Percentiles rank a stretch among this genome's conserved stretches.
These are phyloP conservation scores for Rachycentron canadum DNA, from an alignment of 2,797 vertebrate genomes.

Conservation along the genomic window DNA sequence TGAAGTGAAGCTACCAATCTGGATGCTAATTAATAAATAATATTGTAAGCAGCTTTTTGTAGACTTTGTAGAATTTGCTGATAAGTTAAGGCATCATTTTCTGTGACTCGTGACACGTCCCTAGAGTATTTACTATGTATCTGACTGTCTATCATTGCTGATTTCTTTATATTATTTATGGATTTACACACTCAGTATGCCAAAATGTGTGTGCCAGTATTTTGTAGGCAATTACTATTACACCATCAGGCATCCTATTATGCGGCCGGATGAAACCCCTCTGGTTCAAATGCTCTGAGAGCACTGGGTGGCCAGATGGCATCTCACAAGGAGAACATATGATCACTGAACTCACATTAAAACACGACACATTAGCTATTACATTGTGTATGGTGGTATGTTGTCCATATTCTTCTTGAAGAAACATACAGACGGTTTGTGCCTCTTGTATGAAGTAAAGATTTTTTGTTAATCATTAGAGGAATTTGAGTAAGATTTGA, in stretches of 20 bases:
- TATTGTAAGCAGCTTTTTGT: neutral
- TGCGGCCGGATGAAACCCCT: constrained; percentile 56
- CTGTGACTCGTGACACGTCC: neutral
- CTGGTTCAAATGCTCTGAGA: constrained; percentile 35
- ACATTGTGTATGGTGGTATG: constrained; percentile 17
- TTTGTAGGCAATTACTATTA: constrained; percentile 55
- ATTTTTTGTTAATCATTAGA: neutral
- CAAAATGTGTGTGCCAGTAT: constrained; percentile 37
- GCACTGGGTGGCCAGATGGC: constrained; percentile 61
- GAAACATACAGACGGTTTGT: neutral
- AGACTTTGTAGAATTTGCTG: neutral
- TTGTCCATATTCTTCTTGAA: neutral
- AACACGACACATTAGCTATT: constrained; percentile 29
- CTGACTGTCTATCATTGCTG: neutral
- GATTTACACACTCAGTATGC: constrained; percentile 14
- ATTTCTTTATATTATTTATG: constrained; percentile 22
- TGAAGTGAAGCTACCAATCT: neutral
- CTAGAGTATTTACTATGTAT: neutral
- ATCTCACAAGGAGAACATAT: constrained; percentile 53
- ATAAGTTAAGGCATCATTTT: neutral
- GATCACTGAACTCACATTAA: constrained; percentile 48
- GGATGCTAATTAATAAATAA: neutral
- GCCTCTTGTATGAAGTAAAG: neutral
- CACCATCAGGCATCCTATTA: constrained; percentile 55
- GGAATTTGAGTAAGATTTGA: neutral